Evolutionary conservation across 2,888 invertebrate genomes (phyloP).

Genomic region (Maniola hyperantus): DNA sequence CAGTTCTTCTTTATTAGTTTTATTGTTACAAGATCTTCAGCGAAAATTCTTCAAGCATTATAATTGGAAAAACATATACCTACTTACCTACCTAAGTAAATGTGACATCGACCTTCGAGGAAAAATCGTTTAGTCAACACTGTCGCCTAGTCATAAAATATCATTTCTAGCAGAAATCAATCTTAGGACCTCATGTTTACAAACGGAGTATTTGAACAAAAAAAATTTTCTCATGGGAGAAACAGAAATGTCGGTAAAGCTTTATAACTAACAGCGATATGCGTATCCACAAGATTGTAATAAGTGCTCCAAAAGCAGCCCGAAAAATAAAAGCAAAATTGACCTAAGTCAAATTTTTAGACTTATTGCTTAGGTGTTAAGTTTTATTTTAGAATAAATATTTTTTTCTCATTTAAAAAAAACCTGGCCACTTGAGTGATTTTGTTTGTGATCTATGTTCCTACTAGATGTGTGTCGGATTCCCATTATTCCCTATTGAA

Average conservation of each 20-base stretch:
- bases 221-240: background rate
- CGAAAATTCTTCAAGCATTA: background rate
- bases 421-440: no score
- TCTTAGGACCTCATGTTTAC: background rate
- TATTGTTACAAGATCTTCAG: background rate
- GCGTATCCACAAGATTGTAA: no score
- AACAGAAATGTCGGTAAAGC: background rate
- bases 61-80: background rate
- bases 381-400: no score
- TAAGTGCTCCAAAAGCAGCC: no score
- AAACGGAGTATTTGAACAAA: background rate
- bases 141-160: no score
- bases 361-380: no score
- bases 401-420: no score
- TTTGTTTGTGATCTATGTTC: no score
- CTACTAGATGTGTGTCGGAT: no score
- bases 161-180: background rate
- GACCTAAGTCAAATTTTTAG: no score
- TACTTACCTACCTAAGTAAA: background rate
- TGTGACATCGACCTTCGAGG: background rate
- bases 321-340: no score
- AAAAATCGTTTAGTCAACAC: background rate
- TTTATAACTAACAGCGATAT: background rate
- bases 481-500: no score
- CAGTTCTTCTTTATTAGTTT: background rate